phyloP scores from a whole-genome alignment of 2,888 invertebrate species.

The Masnerella sp. region DNA sequence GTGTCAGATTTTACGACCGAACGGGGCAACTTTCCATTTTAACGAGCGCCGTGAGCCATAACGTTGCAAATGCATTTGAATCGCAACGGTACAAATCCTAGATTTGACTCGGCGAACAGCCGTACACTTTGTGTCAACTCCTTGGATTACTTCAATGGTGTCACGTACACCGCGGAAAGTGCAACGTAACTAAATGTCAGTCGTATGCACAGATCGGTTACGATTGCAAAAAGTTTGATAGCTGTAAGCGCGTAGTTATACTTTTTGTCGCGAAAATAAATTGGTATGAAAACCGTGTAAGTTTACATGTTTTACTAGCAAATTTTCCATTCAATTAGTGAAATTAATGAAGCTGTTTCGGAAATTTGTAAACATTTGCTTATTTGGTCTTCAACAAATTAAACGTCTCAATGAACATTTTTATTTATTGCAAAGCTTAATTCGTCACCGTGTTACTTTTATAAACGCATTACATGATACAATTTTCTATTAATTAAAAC shows the following conservation, averaged over 20 bases:
- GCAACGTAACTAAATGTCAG: constrained; percentile 17
- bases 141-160: constrained; percentile 26
- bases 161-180: constrained; percentile 15
- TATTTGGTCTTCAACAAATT: too few relatives aligned
- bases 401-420: too few relatives aligned
- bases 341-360: too few relatives aligned
- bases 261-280: constrained; percentile 1
- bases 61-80: constrained; percentile 46
- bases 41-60: constrained; percentile 55
- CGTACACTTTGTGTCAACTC: constrained; percentile 26
- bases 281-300: not conserved
- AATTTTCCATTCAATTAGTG: too few relatives aligned
- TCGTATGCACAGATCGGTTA: constrained; percentile 1
- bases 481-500: too few relatives aligned
- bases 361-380: too few relatives aligned
- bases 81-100: constrained; percentile 35
- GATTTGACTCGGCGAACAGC: constrained; percentile 37
- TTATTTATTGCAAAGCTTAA: too few relatives aligned
- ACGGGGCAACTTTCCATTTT: constrained; percentile 59
- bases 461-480: too few relatives aligned
- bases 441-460: too few relatives aligned
- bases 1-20: constrained; percentile 60
- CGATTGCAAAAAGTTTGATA: constrained; percentile 7
- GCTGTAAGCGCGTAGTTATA: not conserved
- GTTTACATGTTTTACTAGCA: too few relatives aligned